Base-by-base conservation (phyloP, 2,888 invertebrate species). In the Hipparchia semele region DNA sequence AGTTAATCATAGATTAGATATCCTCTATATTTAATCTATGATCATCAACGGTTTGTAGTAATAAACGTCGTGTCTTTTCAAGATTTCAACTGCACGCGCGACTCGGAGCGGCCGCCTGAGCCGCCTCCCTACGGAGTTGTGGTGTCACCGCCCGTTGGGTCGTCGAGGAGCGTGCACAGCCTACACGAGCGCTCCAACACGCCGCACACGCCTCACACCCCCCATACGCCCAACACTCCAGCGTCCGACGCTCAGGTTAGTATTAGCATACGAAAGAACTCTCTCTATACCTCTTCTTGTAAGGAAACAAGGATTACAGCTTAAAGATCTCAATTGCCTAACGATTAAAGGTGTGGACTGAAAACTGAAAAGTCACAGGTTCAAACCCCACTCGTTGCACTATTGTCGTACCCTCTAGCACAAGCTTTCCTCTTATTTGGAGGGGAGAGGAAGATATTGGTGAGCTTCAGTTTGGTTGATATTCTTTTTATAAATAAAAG, bases 71-170 rank as follows among this genome's bases (percentile, higher is more conserved):
- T 45, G n/a, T 33, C 23, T 65, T 46, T 70, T 80, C 64, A 64
- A 92, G 93, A 91, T 81, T 89, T 90, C 75, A 89, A 91, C 79
- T 89, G 90, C 80, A 85, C 90, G 0, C 84, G 89, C 49, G 91
- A 91, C 49, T 77, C 84, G 9, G 91, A 91, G 75, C 83, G 90
- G 1, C 91, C 89, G 0, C 92, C 94, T 0, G 92, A 92, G 75
- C 92, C 92, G 0, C 93, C 92, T 0, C 92, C 90, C 6, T 94
- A 93, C 77, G 91, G 91, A 2, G 80, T 90, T 0, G 90, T 92
- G 9, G 84, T 90, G 46, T 88, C 91, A 0, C 91, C 91, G 0
- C 88, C 89, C 0, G 91, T 91, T 2, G 91, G 88, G 6, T 79
- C 87, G 8, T 91, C 92, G 0, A 84, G 87, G 72, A 92, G 93